A percentile compares a stretch with the other conserved stretches of the same genome.
These are phyloP conservation scores for Pedicia rivosa DNA, from an alignment of 2,888 invertebrate genomes.

Conservation along the genomic window DNA sequence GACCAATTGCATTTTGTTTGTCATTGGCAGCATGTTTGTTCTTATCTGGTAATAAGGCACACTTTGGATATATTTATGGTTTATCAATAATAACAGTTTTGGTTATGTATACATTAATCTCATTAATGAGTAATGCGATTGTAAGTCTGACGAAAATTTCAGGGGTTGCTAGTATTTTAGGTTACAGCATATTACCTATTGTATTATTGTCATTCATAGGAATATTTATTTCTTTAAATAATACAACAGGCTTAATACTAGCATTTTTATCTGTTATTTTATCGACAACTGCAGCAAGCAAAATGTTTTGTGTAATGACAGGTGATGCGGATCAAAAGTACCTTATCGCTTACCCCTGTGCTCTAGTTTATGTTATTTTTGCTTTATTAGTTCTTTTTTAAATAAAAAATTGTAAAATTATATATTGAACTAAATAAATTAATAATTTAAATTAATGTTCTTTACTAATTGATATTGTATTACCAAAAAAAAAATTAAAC, in stretches of 20 bases:
- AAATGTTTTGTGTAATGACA: constrained; percentile 81
- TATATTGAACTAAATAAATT: neutral
- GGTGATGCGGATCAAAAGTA: constrained; percentile 51
- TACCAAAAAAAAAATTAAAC: no score
- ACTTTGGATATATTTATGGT: constrained; percentile 90
- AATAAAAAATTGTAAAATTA: constrained; percentile 15
- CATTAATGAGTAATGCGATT: constrained; percentile 52
- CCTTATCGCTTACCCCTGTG: constrained; percentile 83
- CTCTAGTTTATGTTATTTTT: constrained; percentile 83
- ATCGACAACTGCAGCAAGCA: constrained; percentile 85
- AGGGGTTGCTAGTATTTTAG: constrained; percentile 74
- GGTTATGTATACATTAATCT: constrained; percentile 72
- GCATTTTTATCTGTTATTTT: constrained; percentile 60
- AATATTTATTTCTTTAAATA: constrained; percentile 62
- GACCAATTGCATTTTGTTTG: constrained; percentile 81
- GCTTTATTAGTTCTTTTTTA: constrained; percentile 82
- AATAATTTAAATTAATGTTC: neutral
- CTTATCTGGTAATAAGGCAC: constrained; percentile 60
- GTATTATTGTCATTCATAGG: constrained; percentile 69
- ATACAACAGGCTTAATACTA: constrained; percentile 46
- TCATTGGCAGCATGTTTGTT: constrained; percentile 48
- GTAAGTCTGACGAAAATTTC: constrained; percentile 56
- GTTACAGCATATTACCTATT: constrained; percentile 87
- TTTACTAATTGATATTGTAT: no score
- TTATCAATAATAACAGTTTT: constrained; percentile 79